A percentile compares a stretch with the other conserved stretches of the same genome.
Evolutionary conservation across 2,888 invertebrate genomes (phyloP).

Genomic region (Himalopsyche anomala): DNA sequence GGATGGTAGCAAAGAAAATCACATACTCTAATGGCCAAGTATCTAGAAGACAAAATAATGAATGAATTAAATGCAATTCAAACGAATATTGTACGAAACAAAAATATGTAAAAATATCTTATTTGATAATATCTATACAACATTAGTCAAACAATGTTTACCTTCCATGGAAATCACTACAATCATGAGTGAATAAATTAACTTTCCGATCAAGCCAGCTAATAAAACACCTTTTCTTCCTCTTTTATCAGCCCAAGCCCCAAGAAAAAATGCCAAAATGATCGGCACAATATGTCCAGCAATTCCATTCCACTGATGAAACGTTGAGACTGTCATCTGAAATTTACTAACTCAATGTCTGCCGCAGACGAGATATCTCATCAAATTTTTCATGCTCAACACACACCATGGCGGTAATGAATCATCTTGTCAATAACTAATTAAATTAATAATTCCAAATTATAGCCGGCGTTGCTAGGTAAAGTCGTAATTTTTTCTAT

Average conservation of each 20-base stretch:
- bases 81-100: too few species aligned
- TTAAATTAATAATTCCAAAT: too few species aligned
- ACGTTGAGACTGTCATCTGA: constrained; percentile 83
- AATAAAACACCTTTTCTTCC: constrained; percentile 86
- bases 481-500: too few species aligned
- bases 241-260: constrained; percentile 88
- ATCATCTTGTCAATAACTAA: too few species aligned
- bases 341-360: constrained; percentile 27
- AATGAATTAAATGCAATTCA: too few species aligned
- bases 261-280: constrained; percentile 86
- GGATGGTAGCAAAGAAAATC: constrained; percentile 85
- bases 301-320: constrained; percentile 88
- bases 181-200: constrained; percentile 85
- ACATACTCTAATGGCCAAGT: constrained; percentile 86
- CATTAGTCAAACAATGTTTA: constrained; percentile 65
- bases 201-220: constrained; percentile 84
- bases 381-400: too few species aligned
- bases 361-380: too few species aligned
- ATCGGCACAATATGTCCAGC: constrained; percentile 86
- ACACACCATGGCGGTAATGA: too few species aligned
- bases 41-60: constrained; percentile 65
- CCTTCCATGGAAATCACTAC: constrained; percentile 82
- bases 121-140: background rate
- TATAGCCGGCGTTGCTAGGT: too few species aligned
- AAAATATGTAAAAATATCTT: background rate